Evolutionary conservation across 2,888 invertebrate genomes (phyloP), one percentile per base, ranked within the genome.

Genomic region (Trachelus tabidus): DNA sequence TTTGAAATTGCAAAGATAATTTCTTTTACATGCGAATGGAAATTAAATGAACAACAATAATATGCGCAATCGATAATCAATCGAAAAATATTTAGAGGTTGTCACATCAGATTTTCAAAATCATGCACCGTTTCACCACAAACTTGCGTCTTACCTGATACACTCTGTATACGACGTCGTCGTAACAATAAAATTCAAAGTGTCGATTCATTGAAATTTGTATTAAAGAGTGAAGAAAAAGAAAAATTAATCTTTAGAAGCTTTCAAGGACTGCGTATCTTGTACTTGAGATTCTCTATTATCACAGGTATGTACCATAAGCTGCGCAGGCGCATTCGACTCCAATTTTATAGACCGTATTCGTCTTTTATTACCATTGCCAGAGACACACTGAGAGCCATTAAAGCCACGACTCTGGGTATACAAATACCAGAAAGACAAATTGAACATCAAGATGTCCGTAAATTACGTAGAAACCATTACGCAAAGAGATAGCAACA

Each of bases 281-380:
- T 56, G 23, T 56, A 56, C 40, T 23, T 56, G 56, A 15, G 56
- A 56, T 23, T 23, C 56, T 56, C 56, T 9, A 9, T 56, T 56
- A 2, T 56, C 9, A 23, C 56, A 56, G 56, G 56, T 56, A 56
- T 56, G 56, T 56, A 56, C 56, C 23, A 2, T 56, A 56, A 15
- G 56, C 56, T 81, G 83, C 77, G 69, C 78, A 78, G 69, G 73
- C 77, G 77, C 77, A 82, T 82, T 85, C 82, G 23, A 80, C 78
- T 81, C 77, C 73, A 75, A 77, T 77, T 84, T 83, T 85, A 82
- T 82, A 77, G 79, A 79, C 73, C 82, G 80, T 80, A 80, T 81
- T 78, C 80, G 77, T 82, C 79, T 82, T 81, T 79, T 79, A 56
- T 56, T 56, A 56, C 56, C 56, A 23, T 56, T 23, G 23, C 56